phyloP scores from a whole-genome alignment of 2,888 invertebrate genomes.

The Hypselothyrea guttata region DNA sequence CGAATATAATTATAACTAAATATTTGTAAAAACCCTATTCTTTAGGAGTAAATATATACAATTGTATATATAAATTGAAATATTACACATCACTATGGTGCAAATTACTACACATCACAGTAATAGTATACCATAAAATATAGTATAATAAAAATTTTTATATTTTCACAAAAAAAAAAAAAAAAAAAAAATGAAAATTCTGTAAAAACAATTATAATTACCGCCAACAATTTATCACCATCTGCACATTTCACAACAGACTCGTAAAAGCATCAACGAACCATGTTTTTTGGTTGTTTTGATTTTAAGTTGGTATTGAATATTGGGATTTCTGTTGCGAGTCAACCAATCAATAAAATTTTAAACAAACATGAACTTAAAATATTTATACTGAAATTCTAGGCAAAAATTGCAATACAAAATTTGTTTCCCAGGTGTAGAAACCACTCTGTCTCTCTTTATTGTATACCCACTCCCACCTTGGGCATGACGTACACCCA shows the following conservation, averaged over 20 bases:
- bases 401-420: neutral
- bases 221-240: constrained; percentile 29
- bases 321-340: constrained; percentile 2
- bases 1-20: no score
- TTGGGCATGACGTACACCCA: constrained; percentile 15
- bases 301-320: constrained; percentile 7
- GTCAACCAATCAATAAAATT: constrained; percentile 44
- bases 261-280: constrained; percentile 29
- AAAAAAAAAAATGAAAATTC: constrained; percentile 37
- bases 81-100: no score
- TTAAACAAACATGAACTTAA: constrained; percentile 37
- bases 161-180: no score
- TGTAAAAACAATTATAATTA: constrained; percentile 46
- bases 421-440: constrained; percentile 4
- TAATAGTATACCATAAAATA: no score
- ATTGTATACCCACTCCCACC: neutral
- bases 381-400: constrained; percentile 27
- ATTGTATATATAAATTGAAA: no score
- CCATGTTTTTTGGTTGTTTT: constrained; percentile 20
- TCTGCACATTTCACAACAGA: constrained; percentile 33
- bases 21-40: no score
- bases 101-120: no score
- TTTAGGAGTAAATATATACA: no score
- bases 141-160: no score
- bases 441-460: neutral